Evolutionary conservation across 2,113 vertebrate species (phyloP).

Genomic region (Chaetops frenatus): DNA sequence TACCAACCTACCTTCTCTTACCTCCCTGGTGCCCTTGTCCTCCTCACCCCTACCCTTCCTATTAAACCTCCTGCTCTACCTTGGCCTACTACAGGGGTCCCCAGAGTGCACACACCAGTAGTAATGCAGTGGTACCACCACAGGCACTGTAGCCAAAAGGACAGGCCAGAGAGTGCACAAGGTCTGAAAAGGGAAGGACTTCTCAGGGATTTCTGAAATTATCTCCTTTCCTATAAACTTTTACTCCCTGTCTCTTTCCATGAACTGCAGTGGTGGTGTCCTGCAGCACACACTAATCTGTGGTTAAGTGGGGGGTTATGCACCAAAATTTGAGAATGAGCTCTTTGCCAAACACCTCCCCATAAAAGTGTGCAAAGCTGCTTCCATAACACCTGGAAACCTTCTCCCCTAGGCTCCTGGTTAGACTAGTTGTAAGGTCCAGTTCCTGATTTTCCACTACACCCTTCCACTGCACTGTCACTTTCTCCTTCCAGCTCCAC

Average conservation of each 20-base stretch:
- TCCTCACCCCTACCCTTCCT: neutral
- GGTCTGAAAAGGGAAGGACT: neutral
- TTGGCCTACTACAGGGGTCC: neutral
- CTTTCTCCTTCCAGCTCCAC: neutral
- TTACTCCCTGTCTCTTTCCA: neutral
- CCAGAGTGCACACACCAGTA: neutral
- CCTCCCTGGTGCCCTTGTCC: neutral
- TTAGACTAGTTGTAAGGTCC: neutral
- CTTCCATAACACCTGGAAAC: neutral
- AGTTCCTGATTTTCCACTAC: slow-evolving; percentile 1
- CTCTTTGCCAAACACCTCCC: neutral
- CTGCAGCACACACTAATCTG: neutral
- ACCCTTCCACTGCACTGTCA: neutral
- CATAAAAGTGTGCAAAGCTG: neutral
- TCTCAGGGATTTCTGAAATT: neutral
- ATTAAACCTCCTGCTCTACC: neutral
- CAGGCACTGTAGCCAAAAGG: neutral
- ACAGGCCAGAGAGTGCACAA: neutral
- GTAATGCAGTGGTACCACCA: neutral
- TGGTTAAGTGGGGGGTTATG: neutral
- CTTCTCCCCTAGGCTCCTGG: neutral
- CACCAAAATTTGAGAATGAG: neutral
- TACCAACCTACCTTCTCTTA: neutral
- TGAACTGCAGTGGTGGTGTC: neutral
- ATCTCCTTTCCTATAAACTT: neutral